Conservation (phyloP, 2,888 invertebrate genomes). For the Phymatocera aterrima region DNA sequence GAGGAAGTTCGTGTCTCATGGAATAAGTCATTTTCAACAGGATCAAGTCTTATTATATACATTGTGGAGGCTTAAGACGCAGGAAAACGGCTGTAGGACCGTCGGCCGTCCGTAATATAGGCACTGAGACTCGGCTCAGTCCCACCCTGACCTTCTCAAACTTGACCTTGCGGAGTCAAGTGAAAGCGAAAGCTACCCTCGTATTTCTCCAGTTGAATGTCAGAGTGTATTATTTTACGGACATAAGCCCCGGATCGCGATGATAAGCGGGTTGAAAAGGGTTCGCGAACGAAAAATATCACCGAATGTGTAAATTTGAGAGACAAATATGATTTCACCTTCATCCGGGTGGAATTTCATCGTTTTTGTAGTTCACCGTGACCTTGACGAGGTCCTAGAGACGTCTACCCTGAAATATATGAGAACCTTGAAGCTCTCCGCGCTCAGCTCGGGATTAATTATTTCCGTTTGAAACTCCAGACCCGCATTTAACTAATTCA, state of each 20-base stretch:
- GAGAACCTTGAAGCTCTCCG: neutral
- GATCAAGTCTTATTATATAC: neutral
- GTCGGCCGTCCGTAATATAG: neutral
- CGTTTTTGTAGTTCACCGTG: too few species aligned
- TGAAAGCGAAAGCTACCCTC: neutral
- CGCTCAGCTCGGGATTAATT: slow-evolving; percentile 36
- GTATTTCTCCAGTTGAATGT: too few species aligned
- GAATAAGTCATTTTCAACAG: slow-evolving; percentile 1
- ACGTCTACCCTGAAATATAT: neutral
- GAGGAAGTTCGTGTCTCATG: neutral
- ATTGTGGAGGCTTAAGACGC: neutral
- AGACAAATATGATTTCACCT: too few species aligned
- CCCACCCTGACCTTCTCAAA: neutral
- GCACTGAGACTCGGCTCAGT: neutral
- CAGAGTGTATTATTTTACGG: too few species aligned
- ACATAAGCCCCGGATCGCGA: neutral
- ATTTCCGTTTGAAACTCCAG: slow-evolving; percentile 39
- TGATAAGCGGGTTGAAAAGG: neutral
- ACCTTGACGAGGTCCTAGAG: neutral
- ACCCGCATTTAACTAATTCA: slow-evolving; percentile 39
- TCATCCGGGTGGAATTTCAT: too few species aligned
- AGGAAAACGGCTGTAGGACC: neutral
- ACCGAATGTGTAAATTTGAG: neutral
- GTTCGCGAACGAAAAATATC: neutral
- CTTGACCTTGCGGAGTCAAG: neutral